Evolutionary conservation across 2,797 vertebrate genomes (phyloP).

Genomic region (Heliangelus exortis): DNA sequence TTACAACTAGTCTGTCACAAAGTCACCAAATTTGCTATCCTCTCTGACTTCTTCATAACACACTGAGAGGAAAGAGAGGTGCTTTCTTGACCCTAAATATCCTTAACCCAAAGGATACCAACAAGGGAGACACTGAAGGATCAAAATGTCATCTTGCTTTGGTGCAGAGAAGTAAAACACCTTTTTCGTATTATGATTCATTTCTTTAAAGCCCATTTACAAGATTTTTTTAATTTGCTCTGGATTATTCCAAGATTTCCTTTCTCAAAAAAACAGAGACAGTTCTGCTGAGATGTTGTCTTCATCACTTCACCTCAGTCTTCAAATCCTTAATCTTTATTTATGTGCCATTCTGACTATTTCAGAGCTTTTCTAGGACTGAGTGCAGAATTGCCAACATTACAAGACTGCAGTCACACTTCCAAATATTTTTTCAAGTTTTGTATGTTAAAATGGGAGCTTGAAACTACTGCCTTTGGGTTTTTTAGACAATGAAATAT

Average conservation of each 20-base stretch:
- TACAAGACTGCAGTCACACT: neutral
- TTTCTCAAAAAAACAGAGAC: neutral
- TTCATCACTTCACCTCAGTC: neutral
- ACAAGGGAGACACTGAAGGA: neutral
- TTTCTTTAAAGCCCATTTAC: neutral
- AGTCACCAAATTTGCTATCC: neutral
- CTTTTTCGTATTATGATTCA: accelerated
- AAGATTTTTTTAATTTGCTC: neutral
- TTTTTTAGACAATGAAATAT: neutral
- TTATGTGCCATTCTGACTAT: neutral
- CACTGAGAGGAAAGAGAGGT: neutral
- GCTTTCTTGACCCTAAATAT: neutral
- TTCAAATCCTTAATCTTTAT: neutral
- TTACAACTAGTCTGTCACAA: neutral
- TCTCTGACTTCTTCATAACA: neutral
- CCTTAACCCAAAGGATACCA: neutral
- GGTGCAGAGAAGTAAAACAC: neutral
- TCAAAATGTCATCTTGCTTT: neutral
- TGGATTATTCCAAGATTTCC: neutral
- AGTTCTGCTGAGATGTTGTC: accelerated
- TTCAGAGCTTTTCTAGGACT: neutral
- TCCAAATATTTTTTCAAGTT: neutral
- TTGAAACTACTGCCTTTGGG: neutral
- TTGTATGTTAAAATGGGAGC: neutral
- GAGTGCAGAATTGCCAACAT: neutral